Evolutionary conservation across 1,140 invertebrate genomes (phyloP), one percentile per base, ranked within the genome.

Genomic region (Dreissena rostriformis): DNA sequence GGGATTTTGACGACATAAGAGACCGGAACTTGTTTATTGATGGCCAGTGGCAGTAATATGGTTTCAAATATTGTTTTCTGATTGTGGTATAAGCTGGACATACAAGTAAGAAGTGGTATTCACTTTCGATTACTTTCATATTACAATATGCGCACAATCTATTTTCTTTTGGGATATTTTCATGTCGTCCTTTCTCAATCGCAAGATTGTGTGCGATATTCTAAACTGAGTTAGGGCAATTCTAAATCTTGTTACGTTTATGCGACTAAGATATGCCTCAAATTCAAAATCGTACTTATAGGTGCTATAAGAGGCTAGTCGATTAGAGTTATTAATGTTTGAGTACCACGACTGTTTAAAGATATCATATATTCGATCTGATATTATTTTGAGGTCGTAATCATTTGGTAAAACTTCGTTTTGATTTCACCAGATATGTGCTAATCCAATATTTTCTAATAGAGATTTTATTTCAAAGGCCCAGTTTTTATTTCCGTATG

Each of bases 111-210:
- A 73, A 39, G 24, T 75, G 52, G 52, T 55, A 72, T 51, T 72
- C 70, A 39, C n/a, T 75, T 75, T 75, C 73, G 12, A 75, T 61
- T 0, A 61, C 53, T 22, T 75, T 75, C 73, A 75, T 75, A 14
- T 19, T 57, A 61, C 51, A 75, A 12, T 57, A 22, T 75, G 14
- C 7, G 22, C 73, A 57, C 61, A 22, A 57, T 26, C 73, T 75
- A n/a, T 73, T 51, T 73, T 52, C 71, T 73, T n/a, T 22, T 73
- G 71, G 49, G 15, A 52, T 73, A 73, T 73, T 73, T n/a, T 39
- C 19, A 73, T 73, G 6, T 73, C 71, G n/a, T 51, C 29, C 71
- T 39, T 29, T 73, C 53, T 73, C 71, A 12, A 73, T 39, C 19
- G 71, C 71, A n/a, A 7, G 5, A 26, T 52, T 51, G 51, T 75